These are phyloP conservation scores for Onthophagus taurus DNA, from an alignment of 1,140 invertebrate species.

Conservation along the genomic window DNA sequence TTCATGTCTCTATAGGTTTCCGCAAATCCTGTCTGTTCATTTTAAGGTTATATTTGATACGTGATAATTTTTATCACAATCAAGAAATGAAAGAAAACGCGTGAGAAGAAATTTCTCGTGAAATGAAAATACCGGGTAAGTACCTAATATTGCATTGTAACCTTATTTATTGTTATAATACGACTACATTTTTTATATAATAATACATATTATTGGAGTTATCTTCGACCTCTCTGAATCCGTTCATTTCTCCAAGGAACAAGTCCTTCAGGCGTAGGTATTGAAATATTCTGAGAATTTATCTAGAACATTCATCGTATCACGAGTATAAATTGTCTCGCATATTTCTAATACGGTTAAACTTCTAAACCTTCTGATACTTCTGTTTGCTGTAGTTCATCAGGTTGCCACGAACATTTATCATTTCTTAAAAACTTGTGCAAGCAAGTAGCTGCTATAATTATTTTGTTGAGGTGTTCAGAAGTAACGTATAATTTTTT, in stretches of 20 bases:
- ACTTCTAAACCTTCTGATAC: slow-evolving; percentile 1
- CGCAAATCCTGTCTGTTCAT: too few species aligned
- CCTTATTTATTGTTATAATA: too few species aligned
- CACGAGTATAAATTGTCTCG: slow-evolving; percentile 1
- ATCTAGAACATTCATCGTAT: slow-evolving; percentile 1
- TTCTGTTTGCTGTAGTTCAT: too few species aligned
- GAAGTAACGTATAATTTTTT: not conserved
- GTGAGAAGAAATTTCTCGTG: not conserved
- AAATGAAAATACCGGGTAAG: too few species aligned
- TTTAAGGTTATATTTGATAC: too few species aligned
- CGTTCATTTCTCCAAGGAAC: slow-evolving; percentile 3
- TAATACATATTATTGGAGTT: too few species aligned
- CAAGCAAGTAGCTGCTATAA: not conserved
- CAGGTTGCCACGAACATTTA: too few species aligned
- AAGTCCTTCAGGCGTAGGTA: too few species aligned
- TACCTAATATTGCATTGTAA: too few species aligned
- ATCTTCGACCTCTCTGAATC: not conserved
- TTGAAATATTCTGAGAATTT: too few species aligned
- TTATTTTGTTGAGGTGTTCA: slow-evolving; percentile 6
- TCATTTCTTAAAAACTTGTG: slow-evolving; percentile 11
- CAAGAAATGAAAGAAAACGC: not conserved
- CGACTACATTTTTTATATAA: too few species aligned
- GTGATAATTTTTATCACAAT: not conserved
- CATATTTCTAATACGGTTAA: not conserved
- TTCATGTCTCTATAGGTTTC: too few species aligned